Base-by-base conservation (phyloP, 23 tunicate species). In the Styela plicata region DNA sequence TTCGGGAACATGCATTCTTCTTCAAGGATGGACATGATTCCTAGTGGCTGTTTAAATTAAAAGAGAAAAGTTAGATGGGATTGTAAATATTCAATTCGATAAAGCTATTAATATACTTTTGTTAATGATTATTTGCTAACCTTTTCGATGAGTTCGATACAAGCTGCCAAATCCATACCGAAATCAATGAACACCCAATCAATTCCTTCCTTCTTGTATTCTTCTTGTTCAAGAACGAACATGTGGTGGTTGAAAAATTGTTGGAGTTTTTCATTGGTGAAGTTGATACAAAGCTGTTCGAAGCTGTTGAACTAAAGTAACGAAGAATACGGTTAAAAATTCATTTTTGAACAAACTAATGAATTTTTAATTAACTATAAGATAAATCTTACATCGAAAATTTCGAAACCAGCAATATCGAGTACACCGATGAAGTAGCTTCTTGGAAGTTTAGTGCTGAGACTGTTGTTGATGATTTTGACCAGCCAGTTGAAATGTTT, bases 201-300 rank as follows among this genome's bases (percentile, higher is more conserved):
- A 64, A 96, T 96, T 53, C 99, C 99, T 82, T 96, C 99, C 65
- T 86, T 89, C 78, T 96, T 96, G 86, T 96, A 96, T 81, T 87
- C 94, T 85, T 96, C 99, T 83, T 96, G 99, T 83, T 96, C 99
- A 2, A 96, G 78, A 31, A 96, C 97, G 83, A 96, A 96, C 99
- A 96, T 96, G 97, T 96, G 99, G 67, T 96, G 99, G 94, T 96
- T 96, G 94, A 96, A 96, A 76, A 96, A 96, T 74, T 96, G 99
- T 83, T 96, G 99, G 16, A 96, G 90, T 64, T 96, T 96, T 64
- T 96, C 99, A 73, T 96, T 96, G 64, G 99, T 96, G 80, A 87
- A 96, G 83, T 96, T 96, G 88, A 96, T 96, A 81, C 99, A 96
- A 33, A 96, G 97, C 83, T 96, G 99, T 66, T 96, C 99, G 35